Evolutionary conservation across 1,140 invertebrate genomes (phyloP).

Genomic region (Orius insidiosus): DNA sequence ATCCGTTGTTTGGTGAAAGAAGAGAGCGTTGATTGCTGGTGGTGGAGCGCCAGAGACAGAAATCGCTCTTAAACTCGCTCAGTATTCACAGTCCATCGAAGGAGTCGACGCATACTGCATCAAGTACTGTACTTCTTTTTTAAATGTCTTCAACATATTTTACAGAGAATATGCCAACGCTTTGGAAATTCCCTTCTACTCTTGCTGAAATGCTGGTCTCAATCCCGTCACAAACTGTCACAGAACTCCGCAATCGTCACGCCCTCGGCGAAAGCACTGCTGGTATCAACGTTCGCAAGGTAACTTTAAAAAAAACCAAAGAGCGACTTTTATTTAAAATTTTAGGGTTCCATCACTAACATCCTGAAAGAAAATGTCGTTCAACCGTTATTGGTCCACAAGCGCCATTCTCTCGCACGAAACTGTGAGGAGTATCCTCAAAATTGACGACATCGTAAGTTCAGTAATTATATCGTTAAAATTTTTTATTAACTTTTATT

Average conservation of each 20-base stretch:
- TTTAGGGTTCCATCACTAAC: constrained; percentile 77
- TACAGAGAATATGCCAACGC: constrained; percentile 82
- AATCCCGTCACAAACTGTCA: constrained; percentile 95
- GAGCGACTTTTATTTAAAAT: too few species aligned
- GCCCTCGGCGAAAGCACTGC: constrained; percentile 63
- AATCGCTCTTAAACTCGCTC: constrained; percentile 66
- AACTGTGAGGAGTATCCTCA: constrained; percentile 92
- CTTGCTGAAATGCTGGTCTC: constrained; percentile 99
- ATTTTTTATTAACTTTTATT: too few species aligned
- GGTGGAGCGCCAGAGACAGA: constrained; percentile 97
- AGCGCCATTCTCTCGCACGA: constrained; percentile 92
- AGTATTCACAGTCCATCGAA: constrained; percentile 62
- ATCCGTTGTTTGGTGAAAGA: constrained; percentile 93
- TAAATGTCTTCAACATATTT: constrained; percentile 8
- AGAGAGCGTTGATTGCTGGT: constrained; percentile 72
- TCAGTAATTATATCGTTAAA: too few species aligned
- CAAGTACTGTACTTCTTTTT: constrained; percentile 21
- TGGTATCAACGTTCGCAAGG: constrained; percentile 91
- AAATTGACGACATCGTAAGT: constrained; percentile 92
- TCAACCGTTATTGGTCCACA: constrained; percentile 88
- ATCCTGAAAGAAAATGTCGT: constrained; percentile 95
- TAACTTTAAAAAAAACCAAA: too few species aligned
- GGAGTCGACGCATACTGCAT: constrained; percentile 92
- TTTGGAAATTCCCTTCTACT: constrained; percentile 92
- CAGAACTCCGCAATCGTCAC: constrained; percentile 88